phyloP scores from a whole-genome alignment of 2,797 vertebrate genomes.

The Sphenopsis melanotis region DNA sequence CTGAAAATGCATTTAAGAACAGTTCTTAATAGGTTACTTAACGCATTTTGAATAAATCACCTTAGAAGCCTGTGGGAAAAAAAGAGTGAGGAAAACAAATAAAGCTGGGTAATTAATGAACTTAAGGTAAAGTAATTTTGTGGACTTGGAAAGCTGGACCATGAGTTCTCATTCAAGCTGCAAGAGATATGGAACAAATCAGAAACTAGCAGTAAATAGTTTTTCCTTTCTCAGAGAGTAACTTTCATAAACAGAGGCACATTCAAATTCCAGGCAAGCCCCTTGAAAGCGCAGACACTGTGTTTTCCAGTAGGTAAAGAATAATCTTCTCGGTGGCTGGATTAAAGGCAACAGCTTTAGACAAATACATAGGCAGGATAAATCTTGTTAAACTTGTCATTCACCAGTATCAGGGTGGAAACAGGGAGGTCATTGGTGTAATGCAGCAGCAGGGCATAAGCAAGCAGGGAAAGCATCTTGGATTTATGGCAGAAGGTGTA shows the following conservation, averaged over 20 bases:
- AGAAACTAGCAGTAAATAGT: neutral
- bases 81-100: neutral
- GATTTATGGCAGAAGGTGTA: neutral
- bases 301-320: neutral
- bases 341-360: neutral
- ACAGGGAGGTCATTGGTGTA: accelerated
- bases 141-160: conserved; percentile 19
- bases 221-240: neutral
- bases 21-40: neutral
- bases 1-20: neutral
- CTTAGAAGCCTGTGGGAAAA: neutral
- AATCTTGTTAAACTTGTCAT: neutral
- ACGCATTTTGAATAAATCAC: neutral
- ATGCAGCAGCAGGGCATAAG: accelerated
- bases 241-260: neutral
- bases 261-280: neutral
- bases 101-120: neutral
- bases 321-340: neutral
- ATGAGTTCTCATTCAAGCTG: neutral
- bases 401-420: accelerated
- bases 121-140: conserved; percentile 12
- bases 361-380: neutral
- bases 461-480: neutral
- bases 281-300: accelerated
- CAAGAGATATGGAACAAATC: neutral